Base-by-base conservation (phyloP, 2,888 invertebrate species). In the Lamproptera curius region DNA sequence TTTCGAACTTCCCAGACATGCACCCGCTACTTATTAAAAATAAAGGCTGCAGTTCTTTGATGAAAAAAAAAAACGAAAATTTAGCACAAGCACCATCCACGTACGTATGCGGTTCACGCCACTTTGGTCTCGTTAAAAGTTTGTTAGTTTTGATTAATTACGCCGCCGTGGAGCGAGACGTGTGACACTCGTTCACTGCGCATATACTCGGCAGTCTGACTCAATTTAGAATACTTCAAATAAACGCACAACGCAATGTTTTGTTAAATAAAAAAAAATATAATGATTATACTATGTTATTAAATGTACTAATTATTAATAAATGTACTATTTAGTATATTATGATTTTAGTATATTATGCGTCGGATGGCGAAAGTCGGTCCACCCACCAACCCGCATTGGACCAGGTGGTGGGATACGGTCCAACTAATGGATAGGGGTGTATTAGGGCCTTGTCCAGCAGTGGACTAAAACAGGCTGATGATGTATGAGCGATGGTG, bases 61-160 rank as follows among this genome's bases (percentile, higher is more conserved):
- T 3, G 20, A 1, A 14, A 20, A 42, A 47, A 47, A 47, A 42
- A 14, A 17, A 23, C 5, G 9, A 28, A 46, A 31, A 46, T 41
- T 46, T 31, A 46, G 41, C 36, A 17, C 9, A 26, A 42, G 42
- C 26, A 33, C 47, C 42, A 42, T 37, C 37, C 38, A 20, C 6
- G 20, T 20, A 48, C 42, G 47, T 38, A 48, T 38, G 42, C 20
- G 38, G 42, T 38, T 38, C 20, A 39, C 40, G 36, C 49, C 58
- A 54, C 53, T 46, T 54, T 52, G 57, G 48, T 39, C 55, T 59
- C 59, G 59, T 62, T 61, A 59, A 58, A 58, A 62, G 48, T 61
- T 60, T 51, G 54, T 52, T 59, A 57, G 57, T 57, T 59, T 52
- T 59, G 59, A 61, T 55, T 62, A 61, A 60, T 59, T 54, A 59